Percentiles rank a stretch among this genome's conserved stretches.
Evolutionary conservation across 2,797 vertebrate genomes (phyloP).

Genomic region (Gymnoscopelus braueri): DNA sequence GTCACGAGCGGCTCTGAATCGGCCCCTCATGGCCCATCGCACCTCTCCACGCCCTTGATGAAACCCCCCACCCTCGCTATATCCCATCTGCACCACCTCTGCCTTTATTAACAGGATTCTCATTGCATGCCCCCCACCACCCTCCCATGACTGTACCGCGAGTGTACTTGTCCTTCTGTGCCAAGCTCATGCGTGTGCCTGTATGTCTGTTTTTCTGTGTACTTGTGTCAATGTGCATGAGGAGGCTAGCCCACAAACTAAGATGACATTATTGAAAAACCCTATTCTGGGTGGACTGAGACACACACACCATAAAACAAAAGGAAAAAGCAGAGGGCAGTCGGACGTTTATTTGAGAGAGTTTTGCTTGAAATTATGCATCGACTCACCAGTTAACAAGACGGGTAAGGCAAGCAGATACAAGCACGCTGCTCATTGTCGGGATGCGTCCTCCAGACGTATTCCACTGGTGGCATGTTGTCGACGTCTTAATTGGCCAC

Average conservation of each 20-base stretch:
- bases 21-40: constrained; percentile 68
- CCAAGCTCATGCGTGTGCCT: constrained; percentile 24
- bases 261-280: constrained; percentile 25
- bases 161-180: constrained; percentile 35
- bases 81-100: constrained; percentile 62
- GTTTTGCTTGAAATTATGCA: constrained; percentile 32
- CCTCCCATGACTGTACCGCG: constrained; percentile 23
- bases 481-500: constrained; percentile 65
- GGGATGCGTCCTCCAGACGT: constrained; percentile 33
- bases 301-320: constrained; percentile 23
- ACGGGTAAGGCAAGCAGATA: not conserved
- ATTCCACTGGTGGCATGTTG: constrained; percentile 42
- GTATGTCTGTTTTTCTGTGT: not conserved
- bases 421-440: constrained; percentile 11
- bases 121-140: constrained; percentile 12
- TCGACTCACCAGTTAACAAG: constrained; percentile 21
- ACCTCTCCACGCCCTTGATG: constrained; percentile 66
- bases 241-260: constrained; percentile 10
- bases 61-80: constrained; percentile 43
- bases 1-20: constrained; percentile 66
- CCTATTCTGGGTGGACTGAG: constrained; percentile 19
- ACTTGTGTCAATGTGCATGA: not conserved
- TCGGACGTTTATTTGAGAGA: constrained; percentile 44
- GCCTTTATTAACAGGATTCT: constrained; percentile 72
- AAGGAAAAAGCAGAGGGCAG: constrained; percentile 13